Conservation (phyloP, 2,797 vertebrate species). For the Siniperca undulata region DNA sequence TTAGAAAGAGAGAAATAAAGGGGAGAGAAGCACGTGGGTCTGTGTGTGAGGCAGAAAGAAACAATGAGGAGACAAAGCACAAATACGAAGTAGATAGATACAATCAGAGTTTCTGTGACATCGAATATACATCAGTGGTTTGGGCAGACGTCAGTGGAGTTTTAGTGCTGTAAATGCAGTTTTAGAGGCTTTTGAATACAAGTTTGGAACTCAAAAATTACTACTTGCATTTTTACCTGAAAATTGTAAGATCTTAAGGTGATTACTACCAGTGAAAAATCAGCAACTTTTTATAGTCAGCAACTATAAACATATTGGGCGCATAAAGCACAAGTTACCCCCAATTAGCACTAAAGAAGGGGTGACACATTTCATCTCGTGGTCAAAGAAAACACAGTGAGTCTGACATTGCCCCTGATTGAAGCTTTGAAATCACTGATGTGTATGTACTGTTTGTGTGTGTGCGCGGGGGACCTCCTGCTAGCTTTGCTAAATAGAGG, state of each 20-base stretch:
- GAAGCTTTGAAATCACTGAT: slow-evolving; percentile 53
- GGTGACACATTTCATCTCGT: slow-evolving; percentile 30
- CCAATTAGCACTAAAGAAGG: slow-evolving; percentile 27
- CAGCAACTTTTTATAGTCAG: neutral
- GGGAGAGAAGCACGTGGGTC: slow-evolving; percentile 11
- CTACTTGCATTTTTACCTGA: neutral
- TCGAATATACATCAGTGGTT: neutral
- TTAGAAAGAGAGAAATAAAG: slow-evolving; percentile 42
- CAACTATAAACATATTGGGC: neutral
- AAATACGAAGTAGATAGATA: neutral
- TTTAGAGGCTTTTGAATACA: neutral
- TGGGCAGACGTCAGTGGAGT: neutral
- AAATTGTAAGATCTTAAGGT: neutral
- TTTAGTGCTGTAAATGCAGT: neutral
- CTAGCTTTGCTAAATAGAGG: slow-evolving; percentile 79
- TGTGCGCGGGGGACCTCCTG: slow-evolving; percentile 52
- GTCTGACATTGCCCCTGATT: slow-evolving; percentile 53
- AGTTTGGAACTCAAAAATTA: no score
- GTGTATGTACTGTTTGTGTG: slow-evolving; percentile 26
- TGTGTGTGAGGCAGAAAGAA: slow-evolving; percentile 7
- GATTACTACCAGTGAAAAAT: neutral
- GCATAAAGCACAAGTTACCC: slow-evolving; percentile 13
- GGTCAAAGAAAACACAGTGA: slow-evolving; percentile 44
- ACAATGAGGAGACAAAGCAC: slow-evolving; percentile 1
- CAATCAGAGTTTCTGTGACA: neutral